phyloP scores from a whole-genome alignment of 2,113 vertebrate genomes.

The Notarius quadriscutis region DNA sequence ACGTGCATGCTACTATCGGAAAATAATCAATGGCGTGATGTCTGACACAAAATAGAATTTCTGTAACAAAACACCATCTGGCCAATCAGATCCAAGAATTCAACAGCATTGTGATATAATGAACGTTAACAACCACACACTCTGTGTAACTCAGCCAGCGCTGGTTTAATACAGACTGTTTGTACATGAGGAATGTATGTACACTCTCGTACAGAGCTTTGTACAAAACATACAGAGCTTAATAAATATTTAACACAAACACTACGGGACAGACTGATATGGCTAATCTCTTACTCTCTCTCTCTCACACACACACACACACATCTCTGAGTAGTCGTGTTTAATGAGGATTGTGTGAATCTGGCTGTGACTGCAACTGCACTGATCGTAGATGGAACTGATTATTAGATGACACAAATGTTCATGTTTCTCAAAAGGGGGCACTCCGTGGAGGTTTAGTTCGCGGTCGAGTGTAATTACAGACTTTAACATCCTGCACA shows the following conservation, averaged over 20 bases:
- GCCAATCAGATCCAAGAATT: not conserved
- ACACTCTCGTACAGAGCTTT: conserved; percentile 46
- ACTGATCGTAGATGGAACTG: not conserved
- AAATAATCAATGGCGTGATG: not conserved
- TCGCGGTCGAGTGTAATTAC: not conserved
- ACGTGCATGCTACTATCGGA: not conserved
- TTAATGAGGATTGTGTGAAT: not conserved
- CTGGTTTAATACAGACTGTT: conserved; percentile 39
- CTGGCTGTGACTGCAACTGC: not conserved
- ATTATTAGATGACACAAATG: not conserved
- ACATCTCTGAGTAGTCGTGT: not conserved
- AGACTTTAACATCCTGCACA: not conserved
- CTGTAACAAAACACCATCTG: not conserved
- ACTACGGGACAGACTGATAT: conserved; percentile 32
- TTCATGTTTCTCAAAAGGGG: not conserved
- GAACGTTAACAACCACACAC: not conserved
- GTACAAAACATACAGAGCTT: conserved; percentile 40
- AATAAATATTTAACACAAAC: conserved; percentile 61
- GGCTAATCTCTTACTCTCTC: conserved; percentile 1
- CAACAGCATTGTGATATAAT: not conserved
- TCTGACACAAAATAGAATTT: not conserved
- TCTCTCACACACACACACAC: not conserved
- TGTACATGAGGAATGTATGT: conserved; percentile 59
- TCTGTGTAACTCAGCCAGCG: conserved; percentile 10
- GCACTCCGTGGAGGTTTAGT: not conserved